Evolutionary conservation across 2,797 vertebrate species (phyloP).

Genomic region (Spheniscus humboldti): DNA sequence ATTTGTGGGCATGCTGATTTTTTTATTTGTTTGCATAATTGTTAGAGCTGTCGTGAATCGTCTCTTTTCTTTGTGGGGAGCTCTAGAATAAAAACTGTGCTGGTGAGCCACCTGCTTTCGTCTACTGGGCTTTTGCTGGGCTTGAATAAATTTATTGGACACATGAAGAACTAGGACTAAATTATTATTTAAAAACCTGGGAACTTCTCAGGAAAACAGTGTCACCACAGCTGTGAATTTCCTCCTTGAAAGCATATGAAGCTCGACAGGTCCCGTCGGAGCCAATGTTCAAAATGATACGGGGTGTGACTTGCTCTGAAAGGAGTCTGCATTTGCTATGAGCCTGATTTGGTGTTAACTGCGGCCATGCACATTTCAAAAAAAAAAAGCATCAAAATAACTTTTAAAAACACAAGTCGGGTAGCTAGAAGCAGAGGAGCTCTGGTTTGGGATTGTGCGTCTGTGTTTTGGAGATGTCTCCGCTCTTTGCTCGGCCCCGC

Average conservation of each 20-base stretch:
- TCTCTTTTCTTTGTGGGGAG: not conserved
- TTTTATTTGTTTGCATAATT: constrained; percentile 51
- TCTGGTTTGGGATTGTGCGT: not conserved
- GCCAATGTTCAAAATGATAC: accelerated
- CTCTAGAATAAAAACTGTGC: not conserved
- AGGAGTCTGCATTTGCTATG: not conserved
- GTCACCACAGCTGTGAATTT: not conserved
- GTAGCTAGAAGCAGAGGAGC: constrained; percentile 5
- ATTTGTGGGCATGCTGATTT: constrained; percentile 57
- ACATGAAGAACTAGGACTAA: not conserved
- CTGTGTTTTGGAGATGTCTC: not conserved
- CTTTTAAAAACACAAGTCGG: not conserved
- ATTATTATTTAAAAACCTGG: not conserved
- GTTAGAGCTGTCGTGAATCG: constrained; percentile 53
- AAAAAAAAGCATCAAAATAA: not conserved
- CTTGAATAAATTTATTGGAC: not conserved
- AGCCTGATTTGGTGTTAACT: not conserved
- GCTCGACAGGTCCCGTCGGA: not conserved
- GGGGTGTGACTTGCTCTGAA: not conserved
- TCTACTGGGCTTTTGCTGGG: not conserved
- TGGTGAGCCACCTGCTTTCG: constrained; percentile 4
- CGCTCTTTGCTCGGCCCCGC: accelerated
- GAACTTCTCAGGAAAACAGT: not conserved
- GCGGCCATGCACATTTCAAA: not conserved
- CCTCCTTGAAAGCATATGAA: not conserved